A percentile compares a stretch with the other conserved stretches of the same genome.
These are phyloP conservation scores for Nasua narica DNA, from an alignment of 2,797 vertebrate genomes.

Conservation along the genomic window DNA sequence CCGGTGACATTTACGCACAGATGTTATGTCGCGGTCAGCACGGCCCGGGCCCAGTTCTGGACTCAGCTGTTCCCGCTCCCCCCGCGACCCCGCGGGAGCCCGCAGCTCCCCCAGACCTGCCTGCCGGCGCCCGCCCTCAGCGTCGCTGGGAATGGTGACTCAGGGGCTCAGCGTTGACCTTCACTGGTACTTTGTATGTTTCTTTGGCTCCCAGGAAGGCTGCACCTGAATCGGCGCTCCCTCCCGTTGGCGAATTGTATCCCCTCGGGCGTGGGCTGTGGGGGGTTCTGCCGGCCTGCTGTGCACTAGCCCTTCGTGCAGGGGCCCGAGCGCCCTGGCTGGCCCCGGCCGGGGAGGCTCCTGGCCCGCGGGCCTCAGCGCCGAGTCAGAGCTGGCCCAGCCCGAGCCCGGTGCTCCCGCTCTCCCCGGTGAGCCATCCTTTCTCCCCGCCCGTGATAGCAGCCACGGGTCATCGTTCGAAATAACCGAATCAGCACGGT, in stretches of 20 bases:
- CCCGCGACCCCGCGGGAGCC: not conserved
- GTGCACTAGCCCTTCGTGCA: fast-evolving
- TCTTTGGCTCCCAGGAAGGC: not conserved
- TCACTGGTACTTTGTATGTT: not conserved
- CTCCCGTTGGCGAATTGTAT: not conserved
- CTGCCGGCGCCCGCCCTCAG: not conserved
- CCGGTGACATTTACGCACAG: not conserved
- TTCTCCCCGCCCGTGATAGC: not conserved
- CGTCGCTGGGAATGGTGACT: not conserved
- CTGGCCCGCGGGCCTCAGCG: fast-evolving
- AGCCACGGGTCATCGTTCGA: not conserved
- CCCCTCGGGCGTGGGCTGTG: not conserved
- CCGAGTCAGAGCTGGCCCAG: not conserved
- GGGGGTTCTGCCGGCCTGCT: not conserved
- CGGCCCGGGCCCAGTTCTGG: not conserved
- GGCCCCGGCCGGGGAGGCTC: not conserved
- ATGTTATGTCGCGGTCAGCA: not conserved
- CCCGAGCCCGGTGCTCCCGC: fast-evolving
- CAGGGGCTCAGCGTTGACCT: not conserved
- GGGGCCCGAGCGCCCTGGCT: no score
- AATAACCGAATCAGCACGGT: not conserved
- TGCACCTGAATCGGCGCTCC: fast-evolving
- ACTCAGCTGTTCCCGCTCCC: not conserved
- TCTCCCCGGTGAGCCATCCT: not conserved
- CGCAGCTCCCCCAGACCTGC: not conserved